phyloP scores from a whole-genome alignment of 2,888 invertebrate species.

The Orthonevra nobilis region DNA sequence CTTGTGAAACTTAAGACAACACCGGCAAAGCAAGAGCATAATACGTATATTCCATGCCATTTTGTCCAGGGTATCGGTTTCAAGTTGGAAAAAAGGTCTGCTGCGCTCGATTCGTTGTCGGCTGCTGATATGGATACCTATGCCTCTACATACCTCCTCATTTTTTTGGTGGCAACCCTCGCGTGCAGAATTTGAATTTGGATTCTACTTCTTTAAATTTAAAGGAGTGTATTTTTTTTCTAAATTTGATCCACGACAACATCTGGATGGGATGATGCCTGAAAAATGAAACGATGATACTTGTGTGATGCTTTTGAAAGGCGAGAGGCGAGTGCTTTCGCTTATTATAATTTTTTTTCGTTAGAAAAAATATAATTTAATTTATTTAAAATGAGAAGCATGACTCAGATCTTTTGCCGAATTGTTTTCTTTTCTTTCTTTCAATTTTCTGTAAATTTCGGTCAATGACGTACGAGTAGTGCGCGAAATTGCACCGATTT shows the following conservation, averaged over 20 bases:
- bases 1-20: constrained; percentile 65
- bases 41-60: constrained; percentile 66
- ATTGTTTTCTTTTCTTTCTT: no score
- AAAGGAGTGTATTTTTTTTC: constrained; percentile 6
- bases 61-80: constrained; percentile 65
- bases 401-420: not conserved
- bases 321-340: no score
- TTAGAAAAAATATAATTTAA: no score
- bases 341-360: no score
- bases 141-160: constrained; percentile 30
- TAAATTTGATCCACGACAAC: constrained; percentile 29
- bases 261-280: constrained; percentile 29
- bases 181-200: constrained; percentile 38
- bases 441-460: no score
- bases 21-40: constrained; percentile 37
- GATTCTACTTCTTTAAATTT: not conserved
- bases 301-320: no score
- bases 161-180: no score
- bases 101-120: constrained; percentile 32
- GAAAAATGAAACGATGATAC: not conserved
- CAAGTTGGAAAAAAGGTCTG: constrained; percentile 49
- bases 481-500: constrained; percentile 2
- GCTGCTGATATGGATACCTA: constrained; percentile 52
- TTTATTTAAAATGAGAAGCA: not conserved
- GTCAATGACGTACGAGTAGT: constrained; percentile 32